These are phyloP conservation scores for Hemitrygon akajei DNA, from an alignment of 2,797 vertebrate genomes.

Conservation along the genomic window DNA sequence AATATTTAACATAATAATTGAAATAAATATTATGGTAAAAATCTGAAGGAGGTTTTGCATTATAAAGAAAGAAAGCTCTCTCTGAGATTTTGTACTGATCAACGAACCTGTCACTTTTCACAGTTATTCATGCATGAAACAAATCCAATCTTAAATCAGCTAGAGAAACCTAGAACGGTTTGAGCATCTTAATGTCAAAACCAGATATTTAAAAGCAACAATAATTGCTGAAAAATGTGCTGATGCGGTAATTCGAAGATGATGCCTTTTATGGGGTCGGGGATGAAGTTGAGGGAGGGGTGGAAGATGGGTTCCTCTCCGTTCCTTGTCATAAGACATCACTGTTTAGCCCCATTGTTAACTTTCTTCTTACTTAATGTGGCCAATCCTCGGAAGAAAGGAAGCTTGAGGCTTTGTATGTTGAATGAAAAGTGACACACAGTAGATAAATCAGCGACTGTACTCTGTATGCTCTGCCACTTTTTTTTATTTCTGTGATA, in stretches of 20 bases:
- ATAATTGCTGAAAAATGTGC: not conserved
- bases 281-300: not conserved
- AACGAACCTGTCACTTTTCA: not conserved
- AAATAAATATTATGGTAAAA: not conserved
- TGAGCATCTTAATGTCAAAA: not conserved
- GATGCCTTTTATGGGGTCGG: not conserved
- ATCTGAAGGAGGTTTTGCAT: not conserved
- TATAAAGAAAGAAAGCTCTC: not conserved
- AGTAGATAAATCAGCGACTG: constrained; percentile 44
- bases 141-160: not conserved
- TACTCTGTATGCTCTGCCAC: constrained; percentile 38
- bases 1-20: not conserved
- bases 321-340: not conserved
- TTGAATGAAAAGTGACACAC: constrained; percentile 47
- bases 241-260: not conserved
- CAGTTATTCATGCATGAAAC: not conserved
- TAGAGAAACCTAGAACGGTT: too few species aligned
- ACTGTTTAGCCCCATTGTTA: constrained; percentile 40
- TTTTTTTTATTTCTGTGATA: constrained; percentile 47
- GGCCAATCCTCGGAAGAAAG: constrained; percentile 44
- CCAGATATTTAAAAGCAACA: not conserved
- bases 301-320: not conserved
- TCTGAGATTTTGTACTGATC: not conserved
- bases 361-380: constrained; percentile 42
- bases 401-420: constrained; percentile 42